phyloP scores from a whole-genome alignment of 2,113 vertebrate species.

The Melanotaenia duboulayi region DNA sequence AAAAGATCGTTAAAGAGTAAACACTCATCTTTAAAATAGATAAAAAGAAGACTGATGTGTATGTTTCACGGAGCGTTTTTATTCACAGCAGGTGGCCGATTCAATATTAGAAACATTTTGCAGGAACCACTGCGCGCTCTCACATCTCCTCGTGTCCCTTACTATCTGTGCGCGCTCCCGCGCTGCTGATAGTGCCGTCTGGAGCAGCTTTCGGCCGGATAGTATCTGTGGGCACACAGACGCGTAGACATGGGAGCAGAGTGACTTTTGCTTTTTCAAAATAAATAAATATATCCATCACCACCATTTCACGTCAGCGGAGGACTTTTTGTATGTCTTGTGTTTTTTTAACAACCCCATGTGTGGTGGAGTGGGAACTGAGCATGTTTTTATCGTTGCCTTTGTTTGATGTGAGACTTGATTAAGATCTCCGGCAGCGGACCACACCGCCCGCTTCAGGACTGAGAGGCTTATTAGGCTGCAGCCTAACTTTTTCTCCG shows the following conservation, averaged over 20 bases:
- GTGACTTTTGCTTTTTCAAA: slow-evolving; percentile 18
- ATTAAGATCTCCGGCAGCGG: slow-evolving; percentile 44
- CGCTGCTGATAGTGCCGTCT: slow-evolving; percentile 27
- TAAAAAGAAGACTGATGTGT: accelerated
- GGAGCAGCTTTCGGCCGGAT: slow-evolving; percentile 50
- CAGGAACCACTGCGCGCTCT: slow-evolving; percentile 38
- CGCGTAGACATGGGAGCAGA: slow-evolving; percentile 25
- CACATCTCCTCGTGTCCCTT: slow-evolving; percentile 33
- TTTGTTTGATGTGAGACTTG: slow-evolving; percentile 76
- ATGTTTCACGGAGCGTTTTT: accelerated
- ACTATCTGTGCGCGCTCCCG: slow-evolving; percentile 63
- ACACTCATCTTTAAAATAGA: neutral
- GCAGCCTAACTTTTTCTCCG: slow-evolving; percentile 51
- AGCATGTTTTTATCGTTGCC: slow-evolving; percentile 53
- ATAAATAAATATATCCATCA: neutral
- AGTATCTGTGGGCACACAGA: slow-evolving; percentile 27
- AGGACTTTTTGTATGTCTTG: slow-evolving; percentile 2
- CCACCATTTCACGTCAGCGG: neutral
- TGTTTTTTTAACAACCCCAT: neutral
- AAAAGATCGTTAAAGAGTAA: neutral
- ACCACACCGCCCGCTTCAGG: slow-evolving; percentile 28
- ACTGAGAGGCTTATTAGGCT: slow-evolving; percentile 42
- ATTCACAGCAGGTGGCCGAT: too few species aligned
- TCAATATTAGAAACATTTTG: neutral
- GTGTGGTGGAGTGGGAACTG: neutral